phyloP scores from a whole-genome alignment of 1,140 invertebrate species.

The Bombus cullumanus region DNA sequence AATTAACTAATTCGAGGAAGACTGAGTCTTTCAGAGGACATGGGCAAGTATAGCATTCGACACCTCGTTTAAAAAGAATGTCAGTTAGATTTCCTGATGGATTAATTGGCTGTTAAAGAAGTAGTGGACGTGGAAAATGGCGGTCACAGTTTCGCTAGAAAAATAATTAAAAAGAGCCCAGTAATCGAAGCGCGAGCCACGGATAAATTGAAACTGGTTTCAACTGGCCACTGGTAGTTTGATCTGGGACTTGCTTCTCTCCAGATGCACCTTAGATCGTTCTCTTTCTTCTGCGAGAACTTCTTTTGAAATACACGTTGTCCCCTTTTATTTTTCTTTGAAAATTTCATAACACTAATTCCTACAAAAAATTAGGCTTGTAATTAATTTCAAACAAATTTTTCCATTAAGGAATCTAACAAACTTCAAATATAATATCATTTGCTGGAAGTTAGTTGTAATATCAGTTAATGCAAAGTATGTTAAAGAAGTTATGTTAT shows the following conservation, averaged over 20 bases:
- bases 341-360: neutral
- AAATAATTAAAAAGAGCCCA: constrained; percentile 68
- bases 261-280: constrained; percentile 39
- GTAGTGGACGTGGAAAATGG: constrained; percentile 1
- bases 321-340: neutral
- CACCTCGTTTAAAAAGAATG: constrained; percentile 6
- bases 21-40: neutral
- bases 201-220: constrained; percentile 78
- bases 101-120: constrained; percentile 63
- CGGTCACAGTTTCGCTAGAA: constrained; percentile 42
- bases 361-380: neutral
- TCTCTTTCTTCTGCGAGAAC: neutral
- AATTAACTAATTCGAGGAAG: constrained; percentile 1
- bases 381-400: neutral
- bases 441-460: neutral
- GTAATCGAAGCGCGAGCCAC: constrained; percentile 43
- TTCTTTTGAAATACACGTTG: neutral
- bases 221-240: constrained; percentile 68
- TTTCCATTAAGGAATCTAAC: neutral
- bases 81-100: constrained; percentile 46
- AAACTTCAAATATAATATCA: neutral
- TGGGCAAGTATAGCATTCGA: constrained; percentile 28
- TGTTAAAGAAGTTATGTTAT: neutral
- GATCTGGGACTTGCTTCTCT: constrained; percentile 57
- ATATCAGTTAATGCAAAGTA: too few species aligned